Conservation (phyloP, 1,140 invertebrate genomes). For the Orius insidiosus region DNA sequence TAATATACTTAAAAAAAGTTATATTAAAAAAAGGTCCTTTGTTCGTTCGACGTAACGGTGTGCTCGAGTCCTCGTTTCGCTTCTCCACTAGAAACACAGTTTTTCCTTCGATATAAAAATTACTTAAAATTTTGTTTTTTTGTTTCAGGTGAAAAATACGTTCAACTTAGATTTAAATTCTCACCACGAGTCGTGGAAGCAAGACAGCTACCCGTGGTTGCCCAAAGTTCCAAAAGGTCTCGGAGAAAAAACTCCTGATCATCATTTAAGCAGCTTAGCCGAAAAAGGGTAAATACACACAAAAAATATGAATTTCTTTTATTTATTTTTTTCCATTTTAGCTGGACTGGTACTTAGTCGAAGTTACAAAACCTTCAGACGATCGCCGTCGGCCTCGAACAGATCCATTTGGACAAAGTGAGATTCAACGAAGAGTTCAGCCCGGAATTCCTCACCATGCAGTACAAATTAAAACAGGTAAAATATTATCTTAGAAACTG, state of each 20-base stretch:
- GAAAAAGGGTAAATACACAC: background rate
- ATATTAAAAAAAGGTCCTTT: too few relatives aligned
- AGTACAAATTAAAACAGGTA: slow-evolving; percentile 36
- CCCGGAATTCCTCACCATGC: slow-evolving; percentile 34
- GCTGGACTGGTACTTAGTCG: slow-evolving; percentile 33
- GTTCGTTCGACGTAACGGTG: too few relatives aligned
- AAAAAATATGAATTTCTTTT: background rate
- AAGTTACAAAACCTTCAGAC: slow-evolving; percentile 42
- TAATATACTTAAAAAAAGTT: too few relatives aligned
- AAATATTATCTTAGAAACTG: slow-evolving; percentile 17
- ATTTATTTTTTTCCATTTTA: slow-evolving; percentile 24
- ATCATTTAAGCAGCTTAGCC: background rate
- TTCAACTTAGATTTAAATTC: too few relatives aligned
- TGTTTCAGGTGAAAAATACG: too few relatives aligned
- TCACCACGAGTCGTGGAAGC: slow-evolving; percentile 2
- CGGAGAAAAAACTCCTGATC: background rate
- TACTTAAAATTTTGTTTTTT: too few relatives aligned
- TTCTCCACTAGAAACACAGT: too few relatives aligned
- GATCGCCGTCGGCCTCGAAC: slow-evolving; percentile 45
- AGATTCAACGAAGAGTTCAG: slow-evolving; percentile 30
- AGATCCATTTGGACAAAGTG: slow-evolving; percentile 42
- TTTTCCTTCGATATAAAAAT: too few relatives aligned
- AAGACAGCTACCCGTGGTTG: slow-evolving; percentile 1
- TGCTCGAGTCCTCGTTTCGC: too few relatives aligned
- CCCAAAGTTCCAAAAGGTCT: slow-evolving; percentile 6